phyloP scores from a whole-genome alignment of 1,140 invertebrate species.

The Tetraneura akinire region DNA sequence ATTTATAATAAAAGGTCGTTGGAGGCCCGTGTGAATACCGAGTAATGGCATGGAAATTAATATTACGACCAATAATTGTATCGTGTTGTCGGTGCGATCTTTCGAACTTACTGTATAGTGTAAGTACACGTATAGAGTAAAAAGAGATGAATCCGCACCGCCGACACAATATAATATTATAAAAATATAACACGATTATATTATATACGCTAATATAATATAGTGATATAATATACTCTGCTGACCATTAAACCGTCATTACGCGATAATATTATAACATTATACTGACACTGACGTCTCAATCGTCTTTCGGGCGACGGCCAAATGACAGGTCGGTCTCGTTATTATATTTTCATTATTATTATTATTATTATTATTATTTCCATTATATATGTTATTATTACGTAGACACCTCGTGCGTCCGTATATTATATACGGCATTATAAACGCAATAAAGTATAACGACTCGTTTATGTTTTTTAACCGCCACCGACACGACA shows the following conservation, averaged over 20 bases:
- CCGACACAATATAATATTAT: background rate
- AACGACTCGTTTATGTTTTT: background rate
- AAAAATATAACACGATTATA: too few relatives aligned
- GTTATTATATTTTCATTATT: constrained; percentile 9
- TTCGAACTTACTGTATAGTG: background rate
- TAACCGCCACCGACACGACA: too few relatives aligned
- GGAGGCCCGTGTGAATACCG: too few relatives aligned
- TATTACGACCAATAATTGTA: too few relatives aligned
- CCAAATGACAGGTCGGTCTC: constrained; percentile 38
- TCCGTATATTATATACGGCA: too few relatives aligned
- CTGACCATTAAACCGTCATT: constrained; percentile 32
- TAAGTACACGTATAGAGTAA: background rate
- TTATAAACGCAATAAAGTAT: background rate
- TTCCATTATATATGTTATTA: background rate
- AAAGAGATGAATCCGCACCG: background rate
- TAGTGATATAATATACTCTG: too few relatives aligned
- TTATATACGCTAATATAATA: background rate
- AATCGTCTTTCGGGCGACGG: background rate
- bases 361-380: background rate
- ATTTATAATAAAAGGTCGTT: too few relatives aligned
- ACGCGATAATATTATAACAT: background rate
- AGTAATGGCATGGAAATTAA: too few relatives aligned
- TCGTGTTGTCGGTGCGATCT: too few relatives aligned
- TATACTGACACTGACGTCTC: constrained; percentile 12
- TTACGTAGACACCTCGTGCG: background rate